These are phyloP conservation scores for Phenganax marumi DNA, from an alignment of 92 coral and sea anemone species.

Conservation along the genomic window DNA sequence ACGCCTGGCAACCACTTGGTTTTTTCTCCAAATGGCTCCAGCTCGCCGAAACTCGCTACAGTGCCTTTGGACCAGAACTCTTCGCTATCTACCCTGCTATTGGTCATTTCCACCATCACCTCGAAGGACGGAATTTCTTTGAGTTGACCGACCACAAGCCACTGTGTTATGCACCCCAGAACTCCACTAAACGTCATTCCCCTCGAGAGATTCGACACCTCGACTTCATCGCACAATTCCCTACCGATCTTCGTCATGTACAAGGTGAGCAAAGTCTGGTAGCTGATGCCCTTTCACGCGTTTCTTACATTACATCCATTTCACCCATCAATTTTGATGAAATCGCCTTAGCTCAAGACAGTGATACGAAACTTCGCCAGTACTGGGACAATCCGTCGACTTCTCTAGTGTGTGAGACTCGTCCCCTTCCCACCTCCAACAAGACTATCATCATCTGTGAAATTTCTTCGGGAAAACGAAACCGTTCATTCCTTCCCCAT, in stretches of 20 bases:
- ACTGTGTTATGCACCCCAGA: constrained; percentile 2
- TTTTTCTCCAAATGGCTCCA: too few species aligned
- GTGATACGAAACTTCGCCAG: too few species aligned
- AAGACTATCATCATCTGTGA: too few species aligned
- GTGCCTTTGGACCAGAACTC: constrained; percentile 37
- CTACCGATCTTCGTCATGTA: constrained; percentile 27
- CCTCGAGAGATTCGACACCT: constrained; percentile 35
- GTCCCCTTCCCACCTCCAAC: too few species aligned
- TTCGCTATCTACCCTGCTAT: constrained; percentile 6
- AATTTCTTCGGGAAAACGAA: too few species aligned
- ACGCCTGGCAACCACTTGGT: too few species aligned
- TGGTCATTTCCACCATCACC: constrained; percentile 19
- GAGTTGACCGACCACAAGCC: constrained; percentile 22
- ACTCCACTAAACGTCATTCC: neutral
- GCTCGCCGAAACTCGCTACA: too few species aligned
- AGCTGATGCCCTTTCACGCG: constrained; percentile 37
- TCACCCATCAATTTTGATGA: too few species aligned
- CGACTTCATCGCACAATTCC: constrained; percentile 8
- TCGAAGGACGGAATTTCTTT: constrained; percentile 16
- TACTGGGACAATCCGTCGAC: too few species aligned
- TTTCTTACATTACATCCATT: neutral
- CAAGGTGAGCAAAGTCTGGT: neutral
- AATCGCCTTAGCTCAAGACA: too few species aligned
- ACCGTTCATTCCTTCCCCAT: too few species aligned
- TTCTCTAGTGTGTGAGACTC: too few species aligned